Conservation (phyloP, 1,140 invertebrate species). For the Nasonia giraulti region DNA sequence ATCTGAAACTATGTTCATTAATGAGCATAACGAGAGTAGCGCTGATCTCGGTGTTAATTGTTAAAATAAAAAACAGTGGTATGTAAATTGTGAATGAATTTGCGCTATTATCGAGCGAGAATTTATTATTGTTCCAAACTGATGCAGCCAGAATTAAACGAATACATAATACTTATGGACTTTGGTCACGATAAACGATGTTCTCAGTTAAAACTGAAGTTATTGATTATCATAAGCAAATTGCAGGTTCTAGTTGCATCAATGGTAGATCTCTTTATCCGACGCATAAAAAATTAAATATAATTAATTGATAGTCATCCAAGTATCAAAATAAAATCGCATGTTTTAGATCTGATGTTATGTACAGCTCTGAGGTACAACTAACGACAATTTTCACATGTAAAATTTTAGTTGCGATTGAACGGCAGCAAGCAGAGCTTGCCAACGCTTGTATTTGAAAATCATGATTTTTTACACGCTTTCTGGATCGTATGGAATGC, state of each 20-base stretch:
- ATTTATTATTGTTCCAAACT: slow-evolving; percentile 23
- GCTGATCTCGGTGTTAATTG: slow-evolving; percentile 16
- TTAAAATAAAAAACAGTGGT: slow-evolving; percentile 8
- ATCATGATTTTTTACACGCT: slow-evolving; percentile 4
- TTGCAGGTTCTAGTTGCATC: slow-evolving; percentile 10
- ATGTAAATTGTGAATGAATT: slow-evolving; percentile 35
- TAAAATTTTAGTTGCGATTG: not conserved
- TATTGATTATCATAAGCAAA: slow-evolving; percentile 19
- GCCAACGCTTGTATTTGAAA: not conserved
- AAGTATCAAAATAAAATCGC: slow-evolving; percentile 40
- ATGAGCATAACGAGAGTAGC: not conserved
- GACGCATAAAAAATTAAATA: slow-evolving; percentile 23
- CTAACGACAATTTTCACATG: not conserved
- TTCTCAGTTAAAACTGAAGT: slow-evolving; percentile 28
- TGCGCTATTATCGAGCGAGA: not conserved
- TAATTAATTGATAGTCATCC: not conserved
- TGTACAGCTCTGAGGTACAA: not conserved
- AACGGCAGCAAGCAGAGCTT: not conserved
- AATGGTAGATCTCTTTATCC: not conserved
- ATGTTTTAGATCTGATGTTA: slow-evolving; percentile 48
- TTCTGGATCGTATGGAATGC: slow-evolving; percentile 41
- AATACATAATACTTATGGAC: not conserved
- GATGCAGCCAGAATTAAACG: not conserved
- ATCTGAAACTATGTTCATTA: not conserved
- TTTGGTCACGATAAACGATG: slow-evolving; percentile 2